Evolutionary conservation across 2,888 invertebrate species (phyloP), one percentile per base, ranked within the genome.

Genomic region (Temnothorax rugatulus): DNA sequence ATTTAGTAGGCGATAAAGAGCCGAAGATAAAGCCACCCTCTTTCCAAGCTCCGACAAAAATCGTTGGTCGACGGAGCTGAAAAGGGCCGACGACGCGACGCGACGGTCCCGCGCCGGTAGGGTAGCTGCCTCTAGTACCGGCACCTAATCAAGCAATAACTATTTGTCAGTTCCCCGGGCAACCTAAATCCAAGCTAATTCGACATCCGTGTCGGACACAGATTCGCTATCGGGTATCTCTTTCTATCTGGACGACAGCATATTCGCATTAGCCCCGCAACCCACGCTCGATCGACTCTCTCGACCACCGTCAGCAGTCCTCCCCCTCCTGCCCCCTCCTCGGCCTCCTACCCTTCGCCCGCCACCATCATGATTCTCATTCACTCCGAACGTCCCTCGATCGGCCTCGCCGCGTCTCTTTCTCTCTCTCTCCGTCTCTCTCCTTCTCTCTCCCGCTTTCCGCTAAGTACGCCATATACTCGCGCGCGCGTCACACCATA

Each of bases 161-260:
- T 95, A 95, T 95, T 95, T 94, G 94, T 95, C 95, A 95, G 94
- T 94, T 93, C 92, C 93, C 93, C 91, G 93, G 93, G 93, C 94
- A 94, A 94, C 94, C 94, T 94, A 94, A 94, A 95, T 94, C 94
- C 94, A 93, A 94, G 95, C 95, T 95, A 95, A 95, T 95, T 95
- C 94, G 94, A 95, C 94, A 95, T 94, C 95, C 94, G 93, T 95
- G 95, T 95, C 94, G 94, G 93, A 95, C 95, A 94, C 94, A 94
- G 94, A 95, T 95, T 95, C 93, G 93, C 94, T 95, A 95, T 95
- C 95, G 93, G 92, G 91, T 94, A 94, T 95, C 95, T 95, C 94
- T 95, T 94, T 95, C 95, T 95, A 95, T 95, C 94, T 93, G 94
- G 93, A 93, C 94, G 93, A 95, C 95, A 95, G 94, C 95, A 94